Base-by-base conservation (phyloP, 2,797 vertebrate genomes). In the Calcarius lapponicus region DNA sequence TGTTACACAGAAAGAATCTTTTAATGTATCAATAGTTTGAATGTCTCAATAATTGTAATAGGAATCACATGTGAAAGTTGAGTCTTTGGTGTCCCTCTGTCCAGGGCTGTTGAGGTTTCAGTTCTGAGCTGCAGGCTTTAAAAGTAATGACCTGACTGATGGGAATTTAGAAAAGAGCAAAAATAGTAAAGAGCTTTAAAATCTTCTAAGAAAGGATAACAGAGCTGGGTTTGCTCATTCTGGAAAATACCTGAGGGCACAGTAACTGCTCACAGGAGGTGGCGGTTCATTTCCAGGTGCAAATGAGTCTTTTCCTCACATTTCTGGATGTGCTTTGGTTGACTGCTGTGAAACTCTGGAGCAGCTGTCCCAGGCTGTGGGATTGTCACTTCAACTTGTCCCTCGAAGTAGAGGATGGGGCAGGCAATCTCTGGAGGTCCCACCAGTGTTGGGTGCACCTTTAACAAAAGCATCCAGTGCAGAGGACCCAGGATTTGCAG, bases 361-460 rank as follows among this genome's bases (percentile, higher is more conserved):
- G 62, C 26, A 34, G 43, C 65, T 70, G 22, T 17, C 29, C 8
- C 56, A 21, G 50, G 57, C 22, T 57, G 8, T 8, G 53, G 24
- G 29, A 19, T 32, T 34, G 32, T 32, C 9, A 8, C 32, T 40
- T 20, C 43, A 14, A 0, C 17, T 42, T 65, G 13, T 43, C 34
- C 47, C 76, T 70, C 4, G 3, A 51, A 51, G 61, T 0, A 11
- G 7, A 47, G 45, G 11, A 13, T 6, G 45, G 57, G n/a, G 19
- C 26, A 18, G 53, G 36, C 16, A 45, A 1, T 56, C 32, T 43
- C 29, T 34, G 22, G 15, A 64, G 32, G 11, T 67, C 32, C 29
- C 24, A 64, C 4, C 36, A 4, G 20, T 24, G 19, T 40, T 64
- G 38, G 4, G 22, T 32, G 5, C 10, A 1, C 0, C 0, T 42